phyloP scores from a whole-genome alignment of 2,888 invertebrate species.

The Hemistola chrysoprasaria region DNA sequence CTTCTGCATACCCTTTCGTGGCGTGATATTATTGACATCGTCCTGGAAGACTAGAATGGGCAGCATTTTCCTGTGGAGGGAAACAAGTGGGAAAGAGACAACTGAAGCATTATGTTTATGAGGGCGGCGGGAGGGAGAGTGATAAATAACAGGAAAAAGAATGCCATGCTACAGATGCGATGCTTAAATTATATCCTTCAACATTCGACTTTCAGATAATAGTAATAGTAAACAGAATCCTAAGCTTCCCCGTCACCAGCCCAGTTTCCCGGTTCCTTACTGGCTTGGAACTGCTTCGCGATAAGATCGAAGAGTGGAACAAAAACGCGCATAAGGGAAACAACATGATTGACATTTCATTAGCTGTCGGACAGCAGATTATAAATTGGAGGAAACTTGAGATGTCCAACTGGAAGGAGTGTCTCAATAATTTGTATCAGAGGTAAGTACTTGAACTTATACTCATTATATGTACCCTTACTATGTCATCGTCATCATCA shows the following conservation, averaged over 20 bases:
- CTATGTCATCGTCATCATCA: too few relatives aligned
- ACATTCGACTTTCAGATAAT: slow-evolving; percentile 79
- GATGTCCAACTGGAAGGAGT: slow-evolving; percentile 93
- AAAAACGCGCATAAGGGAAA: slow-evolving; percentile 93
- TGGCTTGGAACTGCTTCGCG: slow-evolving; percentile 94
- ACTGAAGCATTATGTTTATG: too few relatives aligned
- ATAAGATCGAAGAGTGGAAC: slow-evolving; percentile 95
- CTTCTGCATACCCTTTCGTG: too few relatives aligned
- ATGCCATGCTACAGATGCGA: not conserved
- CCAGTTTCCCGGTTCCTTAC: slow-evolving; percentile 94
- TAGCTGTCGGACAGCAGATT: slow-evolving; percentile 89
- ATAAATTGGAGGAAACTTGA: slow-evolving; percentile 96
- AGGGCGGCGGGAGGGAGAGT: too few relatives aligned
- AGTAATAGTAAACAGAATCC: slow-evolving; percentile 84
- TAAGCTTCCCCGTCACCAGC: slow-evolving; percentile 88
- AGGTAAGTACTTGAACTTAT: slow-evolving; percentile 64
- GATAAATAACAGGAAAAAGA: too few relatives aligned
- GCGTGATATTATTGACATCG: too few relatives aligned
- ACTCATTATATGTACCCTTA: too few relatives aligned
- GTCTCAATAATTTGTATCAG: slow-evolving; percentile 86
- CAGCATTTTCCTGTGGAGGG: too few relatives aligned
- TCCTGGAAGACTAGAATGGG: too few relatives aligned
- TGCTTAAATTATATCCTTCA: not conserved
- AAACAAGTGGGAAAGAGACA: too few relatives aligned
- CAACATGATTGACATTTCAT: slow-evolving; percentile 88